Base-by-base conservation (phyloP, 2,797 vertebrate species). In the Hippoglossus hippoglossus region DNA sequence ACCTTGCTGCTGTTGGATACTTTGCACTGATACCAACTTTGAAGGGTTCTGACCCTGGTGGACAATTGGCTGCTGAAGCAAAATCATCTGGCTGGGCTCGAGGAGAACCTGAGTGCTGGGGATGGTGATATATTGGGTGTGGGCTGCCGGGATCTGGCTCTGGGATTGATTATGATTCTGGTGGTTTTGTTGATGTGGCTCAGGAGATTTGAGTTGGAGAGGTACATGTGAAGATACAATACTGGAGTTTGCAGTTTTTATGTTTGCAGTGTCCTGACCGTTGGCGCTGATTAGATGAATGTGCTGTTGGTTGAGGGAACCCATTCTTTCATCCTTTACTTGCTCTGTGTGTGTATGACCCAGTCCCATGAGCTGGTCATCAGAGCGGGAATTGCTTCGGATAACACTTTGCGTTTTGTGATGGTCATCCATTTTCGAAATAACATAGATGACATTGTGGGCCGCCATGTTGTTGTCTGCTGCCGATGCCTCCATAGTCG, bases 401-500 rank as follows among this genome's bases (percentile, higher is more conserved):
- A 98, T 99, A 11, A 99, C 96, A 22, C 96, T 98, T 89, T 98
- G 97, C 63, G 96, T 94, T 84, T 95, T 95, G 69, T 97, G 97
- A 64, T 96, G 93, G 83, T 98, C 96, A 46, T 98, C 96, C 89
- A 96, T 93, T 92, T 99, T 99, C 34, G 97, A 97, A 81, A 96
- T 94, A 64, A 96, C 96, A 63, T 96, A 98, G 67, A 96, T 91
- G 18, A 95, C 86, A 63, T 97, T 97, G 83, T 96, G 96, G 75
- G 91, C 84, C 2, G 19, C 86, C 62, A 96, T 91, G 62, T 94
- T 95, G 70, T 89, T 94, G 46, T 94, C 93, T 0, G 95, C 79
- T 57, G 92, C 86, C 59, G 94, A 88, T 24, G 94, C 93, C 53
- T 95, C 95, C 79, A 98, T 94, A 67, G 95, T 92, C 34, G 94